Evolutionary conservation across 2,113 vertebrate species (phyloP), one percentile per base, ranked within the genome.

Genomic region (Lampris megalopsis): DNA sequence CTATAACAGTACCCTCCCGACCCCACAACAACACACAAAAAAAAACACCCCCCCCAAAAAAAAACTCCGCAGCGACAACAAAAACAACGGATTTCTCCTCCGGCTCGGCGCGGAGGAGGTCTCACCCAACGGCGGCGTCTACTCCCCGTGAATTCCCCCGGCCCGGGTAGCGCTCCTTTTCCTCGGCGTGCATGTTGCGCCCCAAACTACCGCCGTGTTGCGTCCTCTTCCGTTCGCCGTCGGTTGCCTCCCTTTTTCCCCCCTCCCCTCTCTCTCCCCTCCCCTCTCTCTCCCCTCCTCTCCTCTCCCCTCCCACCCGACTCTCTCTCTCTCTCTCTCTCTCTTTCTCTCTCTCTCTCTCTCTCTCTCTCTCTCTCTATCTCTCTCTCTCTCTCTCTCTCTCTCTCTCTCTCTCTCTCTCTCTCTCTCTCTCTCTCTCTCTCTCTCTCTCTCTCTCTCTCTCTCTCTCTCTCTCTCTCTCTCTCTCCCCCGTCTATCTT

Each of bases 171-270:
- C 73, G 45, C 80, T 86, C 77, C 74, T 84, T 90, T 82, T 83
- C 61, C 65, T 80, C 83, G 85, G 85, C 85, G 80, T 84, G 87
- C 87, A 69, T 87, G 88, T 83, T 24, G 79, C 88, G 87, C 84
- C 84, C 88, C 83, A 86, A 85, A 79, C 86, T 79, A 74, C 74
- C 73, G 84, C 84, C 58, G 76, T 61, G 75, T 82, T 73, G 93
- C 84, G 91, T 91, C 85, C 84, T 91, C 89, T 91, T 91, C 89
- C 91, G 91, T 91, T 83, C 63, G 87, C 77, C 72, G 81, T 81
- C 83, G 81, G 88, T 85, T 83, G 81, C 88, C 90, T 85, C 89
- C 84, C 89, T 84, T 83, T 63, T 63, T 10, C 56, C 57, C 1
- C 53, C 45, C 53, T 10, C 4, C 41, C 60, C 77, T 78, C 54